These are phyloP conservation scores for Corticium candelabrum DNA, from an alignment of 37 sponge, comb jelly and placozoan genomes.

Conservation along the genomic window DNA sequence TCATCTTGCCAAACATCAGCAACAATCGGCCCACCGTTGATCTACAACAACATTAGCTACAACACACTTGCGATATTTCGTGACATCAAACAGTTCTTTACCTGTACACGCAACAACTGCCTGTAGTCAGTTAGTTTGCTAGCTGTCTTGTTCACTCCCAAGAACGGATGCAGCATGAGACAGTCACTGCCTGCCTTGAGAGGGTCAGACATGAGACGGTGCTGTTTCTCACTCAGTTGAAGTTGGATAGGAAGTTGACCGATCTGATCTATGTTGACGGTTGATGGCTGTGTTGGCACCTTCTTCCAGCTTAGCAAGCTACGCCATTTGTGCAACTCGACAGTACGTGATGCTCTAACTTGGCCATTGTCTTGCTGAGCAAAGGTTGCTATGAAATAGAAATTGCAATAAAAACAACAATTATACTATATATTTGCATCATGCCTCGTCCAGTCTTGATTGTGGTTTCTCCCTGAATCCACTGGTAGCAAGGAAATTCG, in stretches of 20 bases:
- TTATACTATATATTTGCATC: background rate
- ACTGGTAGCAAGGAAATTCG: background rate
- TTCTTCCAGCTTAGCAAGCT: background rate
- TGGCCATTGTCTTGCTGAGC: background rate
- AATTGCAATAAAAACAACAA: background rate
- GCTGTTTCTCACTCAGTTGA: background rate
- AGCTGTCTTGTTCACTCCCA: background rate
- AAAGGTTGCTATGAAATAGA: background rate
- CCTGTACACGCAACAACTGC: background rate
- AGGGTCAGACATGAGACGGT: background rate
- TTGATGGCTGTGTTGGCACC: background rate
- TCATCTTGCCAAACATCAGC: background rate
- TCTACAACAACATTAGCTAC: background rate
- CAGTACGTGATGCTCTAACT: background rate
- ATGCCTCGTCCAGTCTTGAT: background rate
- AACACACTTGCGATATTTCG: background rate
- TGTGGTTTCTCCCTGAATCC: background rate
- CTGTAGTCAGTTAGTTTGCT: background rate
- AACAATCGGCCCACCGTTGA: too few species aligned
- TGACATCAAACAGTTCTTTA: background rate
- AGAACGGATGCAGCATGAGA: background rate
- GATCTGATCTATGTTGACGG: background rate
- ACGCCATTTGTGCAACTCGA: background rate
- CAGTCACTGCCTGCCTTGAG: background rate
- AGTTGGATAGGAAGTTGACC: background rate